Evolutionary conservation across 2,888 invertebrate genomes (phyloP), one percentile per base, ranked within the genome.

Genomic region (Sylvicola cinctus): DNA sequence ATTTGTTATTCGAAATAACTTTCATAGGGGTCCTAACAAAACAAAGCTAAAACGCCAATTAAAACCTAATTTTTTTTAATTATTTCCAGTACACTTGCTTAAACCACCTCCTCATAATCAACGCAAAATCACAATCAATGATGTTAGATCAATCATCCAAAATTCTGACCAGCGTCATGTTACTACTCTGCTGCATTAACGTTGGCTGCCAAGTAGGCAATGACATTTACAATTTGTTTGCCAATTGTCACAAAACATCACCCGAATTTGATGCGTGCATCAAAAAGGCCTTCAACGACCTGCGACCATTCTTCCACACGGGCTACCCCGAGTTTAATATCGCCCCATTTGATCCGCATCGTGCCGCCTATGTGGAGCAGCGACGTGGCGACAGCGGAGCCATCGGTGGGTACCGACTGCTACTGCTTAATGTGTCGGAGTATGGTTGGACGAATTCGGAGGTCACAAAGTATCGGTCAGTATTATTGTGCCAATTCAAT

Each of bases 281-380:
- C 42, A 70, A 73, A 46, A 64, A 74, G 45, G 73, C 71, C 7
- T 60, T 81, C 27, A 83, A 83, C 50, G 67, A 70, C 32, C 49
- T 79, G 13, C 65, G 71, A 23, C 70, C 74, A 1, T 77, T 65
- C 51, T 80, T 79, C 52, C 70, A 72, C 55, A 63, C 66, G 45
- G 78, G 77, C 76, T 50, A 48, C 31, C 68, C 78, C 1, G 69
- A 74, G 44, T 68, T 75, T 51, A 70, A 73, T 25, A 65, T 84
- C 2, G 65, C 66, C 0, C 68, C 81, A 0, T 79, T 83, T 48
- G 84, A 84, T 55, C 84, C 84, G 0, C 80, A 83, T 51, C 70
- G 63, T 44, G 73, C 75, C 1, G 60, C 62, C 10, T 72, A 74
- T 48, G 63, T 36, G 12, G 65, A 64, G 26, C 70, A 74, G 42